Base-by-base conservation (phyloP, 2,888 invertebrate genomes). In the Pharmacophagus antenor region DNA sequence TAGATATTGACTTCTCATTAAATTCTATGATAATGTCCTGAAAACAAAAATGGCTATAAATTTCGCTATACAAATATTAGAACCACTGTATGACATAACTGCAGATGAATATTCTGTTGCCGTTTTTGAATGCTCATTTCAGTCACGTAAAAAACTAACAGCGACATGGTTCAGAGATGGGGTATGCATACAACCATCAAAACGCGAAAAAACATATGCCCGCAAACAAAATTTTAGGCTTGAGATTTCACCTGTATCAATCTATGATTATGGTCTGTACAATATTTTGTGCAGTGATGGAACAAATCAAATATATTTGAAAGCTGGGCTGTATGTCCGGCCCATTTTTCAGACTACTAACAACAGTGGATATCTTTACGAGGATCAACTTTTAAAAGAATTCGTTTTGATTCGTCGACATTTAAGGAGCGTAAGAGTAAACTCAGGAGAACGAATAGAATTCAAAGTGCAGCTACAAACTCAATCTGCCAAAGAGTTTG, bases 91-190 rank as follows among this genome's bases (percentile, higher is more conserved):
- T 59, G 70, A 74, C 57, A 53, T 68, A 17, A 65, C 70, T 17
- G 47, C 62, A 10, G 61, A 66, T 20, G 73, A 72, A 63, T 61
- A 61, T 10, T 63, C 63, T 6, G 62, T 56, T 15, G 67, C 65
- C 12, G 49, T 68, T 8, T 71, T 76, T 51, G 67, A 72, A 63
- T 72, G 70, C 48, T 69, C 69, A 65, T 47, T 71, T 23, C 58
- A 56, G 20, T 61, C 64, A 20, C 64, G 48, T 49, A 55, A 10
- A 4, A 20, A 1, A 47, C 53, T 66, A n/a, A 59, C 56, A 15
- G 66, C 62, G 47, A 62, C 55, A 18, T 76, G 76, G 76, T 68
- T 66, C 54, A 73, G 71, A 65, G 65, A 76, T 56, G 76, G 75
- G 0, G 58, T 62, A 48, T 37, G 44, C 48, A 46, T 68, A 52